Conservation (phyloP, 2,797 vertebrate species). For the Heterohyrax brucei region DNA sequence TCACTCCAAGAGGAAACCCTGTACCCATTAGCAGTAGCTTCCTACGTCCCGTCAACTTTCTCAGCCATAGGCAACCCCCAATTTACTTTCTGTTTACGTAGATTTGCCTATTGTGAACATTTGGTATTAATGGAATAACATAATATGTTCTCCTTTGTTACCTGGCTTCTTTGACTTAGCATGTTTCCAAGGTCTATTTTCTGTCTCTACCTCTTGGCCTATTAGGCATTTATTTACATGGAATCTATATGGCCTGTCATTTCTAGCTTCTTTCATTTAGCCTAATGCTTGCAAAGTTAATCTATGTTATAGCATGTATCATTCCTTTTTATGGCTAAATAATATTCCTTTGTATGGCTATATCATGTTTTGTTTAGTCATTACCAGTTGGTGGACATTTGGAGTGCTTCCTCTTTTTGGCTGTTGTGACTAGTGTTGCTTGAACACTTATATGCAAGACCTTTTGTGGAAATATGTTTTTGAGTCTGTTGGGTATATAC, state of each 20-base stretch:
- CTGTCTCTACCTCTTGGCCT: background rate
- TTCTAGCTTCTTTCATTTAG: background rate
- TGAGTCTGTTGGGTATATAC: background rate
- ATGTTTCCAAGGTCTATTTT: background rate
- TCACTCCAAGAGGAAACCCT: background rate
- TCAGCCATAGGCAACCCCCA: background rate
- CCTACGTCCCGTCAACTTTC: background rate
- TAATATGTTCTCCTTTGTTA: background rate
- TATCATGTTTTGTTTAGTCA: background rate
- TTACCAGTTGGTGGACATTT: background rate
- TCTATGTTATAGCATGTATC: background rate
- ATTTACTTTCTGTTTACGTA: background rate
- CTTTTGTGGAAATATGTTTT: background rate
- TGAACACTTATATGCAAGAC: background rate
- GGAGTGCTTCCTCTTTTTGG: background rate
- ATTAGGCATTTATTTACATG: background rate
- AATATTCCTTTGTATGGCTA: background rate
- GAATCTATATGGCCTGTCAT: background rate
- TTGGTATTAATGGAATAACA: background rate
- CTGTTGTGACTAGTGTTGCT: background rate
- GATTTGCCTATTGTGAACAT: background rate
- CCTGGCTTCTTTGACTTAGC: background rate
- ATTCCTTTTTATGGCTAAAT: background rate
- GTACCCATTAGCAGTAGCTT: background rate
- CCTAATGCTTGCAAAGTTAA: background rate